Base-by-base conservation (phyloP, 1,140 invertebrate genomes). In the Phymastichus coffea region DNA sequence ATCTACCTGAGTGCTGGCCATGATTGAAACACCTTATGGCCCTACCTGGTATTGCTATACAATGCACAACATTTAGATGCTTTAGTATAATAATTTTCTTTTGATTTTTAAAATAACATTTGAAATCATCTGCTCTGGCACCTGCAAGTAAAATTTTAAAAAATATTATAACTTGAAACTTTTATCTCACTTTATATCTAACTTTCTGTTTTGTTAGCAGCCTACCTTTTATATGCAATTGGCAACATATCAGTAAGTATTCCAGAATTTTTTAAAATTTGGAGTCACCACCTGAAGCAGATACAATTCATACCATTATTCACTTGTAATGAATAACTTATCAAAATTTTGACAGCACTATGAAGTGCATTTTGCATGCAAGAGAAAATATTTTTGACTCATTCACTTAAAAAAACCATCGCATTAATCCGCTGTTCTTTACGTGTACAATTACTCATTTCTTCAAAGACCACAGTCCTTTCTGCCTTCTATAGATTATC, bases 1-100 rank as follows among this genome's bases (percentile, higher is more conserved):
- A 65, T 80, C 80, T 62, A 77, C 77, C 75, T 78, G 78, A 72
- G 77, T 80, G 68, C 73, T 80, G 73, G 78, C 78, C 78, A 80
- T 80, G 56, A 71, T 79, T 74, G 70, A 70, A 63, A 68, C 70
- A 72, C 68, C 66, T 61, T 66, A 55, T 76, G 76, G 74, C 70
- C 73, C 66, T 65, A 68, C 67, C 70, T 72, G 67, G 35, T 66
- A 67, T 61, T 67, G 70, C 67, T 76, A 77, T 70, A 68, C 72
- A 74, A 71, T 70, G 67, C 63, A 49, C 66, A 68, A 67, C 77
- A 79, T 80, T 71, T 78, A 80, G 67, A 68, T 65, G 63, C 59
- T 67, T 63, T 71, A 48, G 63, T 53, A 38, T 63, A n/a, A 67
- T 64, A 64, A 46, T 65, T 70, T 70, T 55, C 57, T 57, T 67